Evolutionary conservation across 1,140 invertebrate genomes (phyloP), one percentile per base, ranked within the genome.

Genomic region (Bemisia tabaci): DNA sequence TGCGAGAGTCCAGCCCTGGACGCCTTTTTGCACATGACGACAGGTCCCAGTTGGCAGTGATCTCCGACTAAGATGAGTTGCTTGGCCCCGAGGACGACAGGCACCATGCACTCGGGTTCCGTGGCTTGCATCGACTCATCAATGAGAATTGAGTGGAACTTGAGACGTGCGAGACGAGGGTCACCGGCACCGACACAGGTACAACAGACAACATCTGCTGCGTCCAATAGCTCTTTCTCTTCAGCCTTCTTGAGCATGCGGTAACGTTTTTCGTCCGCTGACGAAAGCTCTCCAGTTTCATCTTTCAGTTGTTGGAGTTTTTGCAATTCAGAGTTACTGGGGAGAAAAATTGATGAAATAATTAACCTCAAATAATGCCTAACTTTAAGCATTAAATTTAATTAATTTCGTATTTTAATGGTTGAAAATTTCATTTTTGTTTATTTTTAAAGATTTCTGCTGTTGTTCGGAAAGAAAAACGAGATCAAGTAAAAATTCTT

Each of bases 1-100:
- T 99, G 96, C 0, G 94, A 95, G 1, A 99, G 83, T 0, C 97
- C 97, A 25, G 97, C 96, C 64, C 91, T 85, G 0, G 95, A 94
- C 0, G 97, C 96, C 77, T 98, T 98, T 77, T 99, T 99, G 79
- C 96, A 99, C 95, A 99, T 99, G 0, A 98, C 95, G 0, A 98
- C 95, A 0, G 96, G 96, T 0, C 96, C 95, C 26, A 99, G 81
- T 79, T 99, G 97, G 73, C 97, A 99, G 77, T 99, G 97, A 81
- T 99, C 97, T 1, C 97, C 96, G 0, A 99, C 96, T 0, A 99
- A 82, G 67, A 98, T 95, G 0, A 98, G 78, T 77, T 87, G 87
- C 74, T 95, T 90, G 11, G 95, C 95, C n/a, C 97, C 97, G 1
- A 98, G 79, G 0, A 99, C 94, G 0, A 99, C 95, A 0, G 97